Base-by-base conservation (phyloP, 2,797 vertebrate species). In the Euthynnus affinis region DNA sequence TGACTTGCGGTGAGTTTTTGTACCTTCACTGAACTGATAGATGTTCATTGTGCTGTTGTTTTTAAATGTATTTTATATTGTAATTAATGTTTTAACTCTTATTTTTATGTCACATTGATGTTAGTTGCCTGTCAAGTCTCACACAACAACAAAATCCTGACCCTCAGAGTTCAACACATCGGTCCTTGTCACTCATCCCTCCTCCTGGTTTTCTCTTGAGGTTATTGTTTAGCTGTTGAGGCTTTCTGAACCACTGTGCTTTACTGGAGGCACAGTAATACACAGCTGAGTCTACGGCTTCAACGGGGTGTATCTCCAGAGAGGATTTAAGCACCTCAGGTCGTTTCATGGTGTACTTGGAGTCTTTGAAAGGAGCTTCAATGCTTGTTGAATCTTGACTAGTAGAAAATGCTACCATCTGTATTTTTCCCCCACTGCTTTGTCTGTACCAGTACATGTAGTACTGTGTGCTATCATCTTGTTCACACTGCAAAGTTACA, bases 401-500 rank as follows among this genome's bases (percentile, higher is more conserved):
- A 3, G 6, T 0, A 52, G 81, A 83, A 60, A 37, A 75, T 9
- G 86, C 25, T 6, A 93, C 15, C 5, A 91, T 25, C 56, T 85
- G 37, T 13, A 90, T 40, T 48, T 56, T 48, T 15, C 14, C 42
- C 15, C 58, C 52, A 0, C 44, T 2, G 6, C 12, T 74, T 17
- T 91, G 91, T 74, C 52, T 88, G 84, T 91, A 93, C 93, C 93
- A 94, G 80, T 18, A 92, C 87, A 93, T 91, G 53, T 78, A 22
- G 22, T 14, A 76, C 1, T 15, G 40, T 2, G n/a, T 14, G 1
- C 0, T 0, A 1, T 89, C 83, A 57, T 93, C 58, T 18, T n/a
- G n/a, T n/a, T n/a, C n/a, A n/a, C n/a, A n/a, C n/a, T n/a, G n/a
- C n/a, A n/a, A n/a, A n/a, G n/a, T 93, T 10, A 58, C 71, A 6